Percentiles rank a stretch among this genome's conserved stretches.
phyloP scores from a whole-genome alignment of 2,888 invertebrate species.

The Drosophila glabriapex region DNA sequence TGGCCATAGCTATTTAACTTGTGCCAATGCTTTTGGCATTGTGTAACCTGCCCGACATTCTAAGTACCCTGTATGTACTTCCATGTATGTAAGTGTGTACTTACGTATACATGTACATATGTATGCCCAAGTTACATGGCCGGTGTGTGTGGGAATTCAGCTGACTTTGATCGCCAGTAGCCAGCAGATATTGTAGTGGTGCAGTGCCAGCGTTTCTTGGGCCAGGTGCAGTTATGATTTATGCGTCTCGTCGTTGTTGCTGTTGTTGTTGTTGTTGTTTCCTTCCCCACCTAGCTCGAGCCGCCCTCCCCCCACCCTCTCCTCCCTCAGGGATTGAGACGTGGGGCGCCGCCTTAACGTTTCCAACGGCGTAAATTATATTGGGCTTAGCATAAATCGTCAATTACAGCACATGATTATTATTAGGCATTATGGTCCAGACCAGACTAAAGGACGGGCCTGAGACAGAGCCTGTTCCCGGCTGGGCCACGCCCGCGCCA shows the following conservation, averaged over 20 bases:
- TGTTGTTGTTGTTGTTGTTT: constrained; percentile 26
- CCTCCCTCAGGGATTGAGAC: constrained; percentile 9
- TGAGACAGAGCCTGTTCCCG: constrained; percentile 30
- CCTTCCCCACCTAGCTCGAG: not conserved
- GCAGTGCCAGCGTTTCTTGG: constrained; percentile 11
- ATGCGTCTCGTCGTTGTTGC: constrained; percentile 47
- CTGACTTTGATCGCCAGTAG: constrained; percentile 65
- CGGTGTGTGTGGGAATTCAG: constrained; percentile 75
- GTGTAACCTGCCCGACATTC: constrained; percentile 79
- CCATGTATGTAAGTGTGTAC: constrained; percentile 1
- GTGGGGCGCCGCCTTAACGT: constrained; percentile 69
- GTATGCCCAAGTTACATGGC: constrained; percentile 40
- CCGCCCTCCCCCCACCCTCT: not conserved
- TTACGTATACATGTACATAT: constrained; percentile 1
- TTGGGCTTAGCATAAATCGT: constrained; percentile 79
- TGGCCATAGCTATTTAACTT: constrained; percentile 1
- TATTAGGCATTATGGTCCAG: constrained; percentile 76
- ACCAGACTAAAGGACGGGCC: constrained; percentile 42
- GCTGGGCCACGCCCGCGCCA: constrained; percentile 75
- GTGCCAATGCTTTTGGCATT: constrained; percentile 55
- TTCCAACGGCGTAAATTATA: constrained; percentile 78
- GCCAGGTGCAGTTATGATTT: constrained; percentile 82
- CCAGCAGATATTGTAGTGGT: constrained; percentile 30
- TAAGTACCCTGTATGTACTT: constrained; percentile 43
- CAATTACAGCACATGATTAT: constrained; percentile 81